Evolutionary conservation across 2,888 invertebrate species (phyloP), one percentile per base, ranked within the genome.

Genomic region (Therioaphis trifolii): DNA sequence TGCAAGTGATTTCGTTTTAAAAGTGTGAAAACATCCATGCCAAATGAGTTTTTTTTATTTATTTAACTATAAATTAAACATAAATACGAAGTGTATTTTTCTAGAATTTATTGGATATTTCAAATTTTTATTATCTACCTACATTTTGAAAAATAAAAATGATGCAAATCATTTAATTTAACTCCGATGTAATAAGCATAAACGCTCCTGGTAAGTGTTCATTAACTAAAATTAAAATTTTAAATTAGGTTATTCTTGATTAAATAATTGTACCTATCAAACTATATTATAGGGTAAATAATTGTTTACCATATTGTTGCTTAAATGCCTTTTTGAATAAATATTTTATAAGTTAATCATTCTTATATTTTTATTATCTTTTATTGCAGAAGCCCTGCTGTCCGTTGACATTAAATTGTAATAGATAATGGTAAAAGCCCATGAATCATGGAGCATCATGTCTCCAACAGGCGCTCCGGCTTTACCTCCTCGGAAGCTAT

Each of bases 401-500:
- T 82, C 72, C 72, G 72, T 82, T 82, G 72, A 82, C 82, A 82
- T 4, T 35, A n/a, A 63, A 63, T 52, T 52, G 24, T 35, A 49
- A 40, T 35, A 40, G 27, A 82, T 66, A 63, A 82, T 82, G 82
- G 82, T 82, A 52, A 82, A 82, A 82, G 63, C 74, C 24, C 82
- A 74, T 35, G 82, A 82, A 40, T 58, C 72, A 66, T 82, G 82
- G 82, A 82, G 63, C 72, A 74, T 24, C 24, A 74, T 66, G 72
- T 82, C 74, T 79, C 72, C 82, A 40, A 61, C 84, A 55, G 63
- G 40, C 7, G 82, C 92, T 1, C 93, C 93, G 5, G 91, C 91
- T 58, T 89, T 93, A 86, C 93, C 92, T 7, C 92, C 93, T 43
- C 89, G 92, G 55, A 92, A 92, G 88, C 90, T 91, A 40, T 92